phyloP scores from a whole-genome alignment of 2,797 vertebrate species.

The Tapirus indicus region DNA sequence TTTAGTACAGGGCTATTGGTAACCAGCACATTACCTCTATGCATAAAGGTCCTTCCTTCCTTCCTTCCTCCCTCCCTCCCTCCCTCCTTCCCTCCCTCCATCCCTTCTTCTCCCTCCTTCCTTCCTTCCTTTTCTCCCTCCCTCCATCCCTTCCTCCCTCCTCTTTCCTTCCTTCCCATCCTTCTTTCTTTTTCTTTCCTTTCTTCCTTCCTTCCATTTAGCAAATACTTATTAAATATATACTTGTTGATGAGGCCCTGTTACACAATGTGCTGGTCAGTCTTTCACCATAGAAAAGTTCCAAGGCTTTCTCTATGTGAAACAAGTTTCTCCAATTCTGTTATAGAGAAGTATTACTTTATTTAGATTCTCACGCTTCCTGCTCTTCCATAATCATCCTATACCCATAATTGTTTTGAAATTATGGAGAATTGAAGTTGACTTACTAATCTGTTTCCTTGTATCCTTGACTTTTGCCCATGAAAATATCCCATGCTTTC shows the following conservation, averaged over 20 bases:
- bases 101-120: neutral
- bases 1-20: neutral
- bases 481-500: neutral
- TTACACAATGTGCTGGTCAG: neutral
- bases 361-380: neutral
- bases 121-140: neutral
- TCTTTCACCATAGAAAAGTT: neutral
- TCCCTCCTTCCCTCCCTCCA: too few species aligned
- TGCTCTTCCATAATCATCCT: neutral
- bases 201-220: neutral
- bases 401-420: neutral
- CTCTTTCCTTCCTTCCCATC: too few species aligned
- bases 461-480: neutral
- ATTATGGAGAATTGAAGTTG: neutral
- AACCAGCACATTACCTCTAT: neutral
- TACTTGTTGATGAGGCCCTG: neutral
- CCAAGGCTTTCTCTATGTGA: neutral
- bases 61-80: neutral
- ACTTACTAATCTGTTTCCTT: neutral
- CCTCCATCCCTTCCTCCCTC: neutral
- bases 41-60: neutral
- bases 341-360: neutral
- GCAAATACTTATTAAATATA: neutral
- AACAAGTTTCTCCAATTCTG: neutral
- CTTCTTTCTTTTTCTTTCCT: neutral